Evolutionary conservation across 2,113 vertebrate species (phyloP), one percentile per base, ranked within the genome.

Genomic region (Trogon melanurus): DNA sequence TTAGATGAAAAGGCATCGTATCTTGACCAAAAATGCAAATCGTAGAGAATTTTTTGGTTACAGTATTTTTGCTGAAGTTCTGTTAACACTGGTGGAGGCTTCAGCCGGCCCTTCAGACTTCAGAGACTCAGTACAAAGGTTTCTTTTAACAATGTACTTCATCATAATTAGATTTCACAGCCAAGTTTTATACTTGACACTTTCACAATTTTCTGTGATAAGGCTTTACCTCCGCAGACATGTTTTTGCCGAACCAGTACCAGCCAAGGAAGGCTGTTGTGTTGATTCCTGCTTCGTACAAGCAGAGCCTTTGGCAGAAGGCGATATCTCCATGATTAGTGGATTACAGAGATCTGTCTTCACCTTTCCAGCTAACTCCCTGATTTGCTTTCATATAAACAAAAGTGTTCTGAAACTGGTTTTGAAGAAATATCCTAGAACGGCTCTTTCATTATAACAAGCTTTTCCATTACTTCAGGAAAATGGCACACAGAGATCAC

Each of bases 391-490:
- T 79, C 45, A 27, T 18, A 50, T 32, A 90, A 78, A 53, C 3
- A 71, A 51, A 89, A 41, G 2, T 14, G 4, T 23, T 91, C 76
- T 79, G 30, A 69, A 80, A 66, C 13, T 12, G 12, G 3, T 78
- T 87, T 91, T 53, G 51, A 94, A 85, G 23, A 58, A 87, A 75
- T 73, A 82, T 25, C 10, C 56, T 48, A 38, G 80, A 92, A 75
- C 20, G 5, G 2, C 16, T 86, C 32, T 84, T 73, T 56, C 17
- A 34, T 65, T 65, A 15, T 30, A 75, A 58, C 34, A 16, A 81
- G 4, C 1, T 67, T 81, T 74, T 50, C 23, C 19, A 32, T 78
- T 57, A 10, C 7, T 36, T 44, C 38, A 9, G 8, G 48, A 61
- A 61, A 66, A 64, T 6, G 1, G 2, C 3, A 45, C 74, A 8